Evolutionary conservation across 2,113 vertebrate genomes (phyloP), one percentile per base, ranked within the genome.

Genomic region (Pavo muticus): DNA sequence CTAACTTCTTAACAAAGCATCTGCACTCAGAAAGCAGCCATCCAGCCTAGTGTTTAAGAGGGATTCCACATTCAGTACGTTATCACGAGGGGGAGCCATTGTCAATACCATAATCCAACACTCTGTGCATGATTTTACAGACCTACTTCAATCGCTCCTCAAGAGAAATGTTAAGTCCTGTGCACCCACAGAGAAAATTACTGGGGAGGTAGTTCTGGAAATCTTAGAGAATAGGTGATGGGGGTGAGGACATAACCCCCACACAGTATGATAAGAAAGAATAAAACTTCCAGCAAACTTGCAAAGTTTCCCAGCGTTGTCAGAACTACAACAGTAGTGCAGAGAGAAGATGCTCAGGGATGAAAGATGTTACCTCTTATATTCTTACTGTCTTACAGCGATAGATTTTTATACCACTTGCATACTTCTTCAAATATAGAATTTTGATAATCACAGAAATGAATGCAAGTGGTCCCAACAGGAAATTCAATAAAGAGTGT

Each of bases 61-160:
- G 23, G 6, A 42, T 30, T 64, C 47, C 16, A n/a, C 71, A 40
- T 77, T 88, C 77, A 32, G 17, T 19, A 19, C 39, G 9, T 11
- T 42, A 48, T 72, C 95, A 94, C 85, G 83, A 96, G 96, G 82
- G 93, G 92, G 95, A 94, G 95, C 94, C 74, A 75, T 94, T 91
- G 85, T 56, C 81, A 96, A 59, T 68, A 37, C 12, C 45, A 84
- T 91, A n/a, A 29, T 19, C 65, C 40, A 18, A 60, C 69, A 59
- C 15, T 75, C 25, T 4, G 35, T 10, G 9, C 6, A 3, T 4
- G 29, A 10, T 50, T 87, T 88, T 88, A 27, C 47, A 57, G 45
- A 81, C 42, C 50, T 73, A 9, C 7, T 1, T 64, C 6, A 61
- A 23, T 47, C 9, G 24, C 14, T n/a, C 67, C 42, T 27, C 35